Percentiles rank a stretch among this genome's conserved stretches.
Evolutionary conservation across 2,113 vertebrate genomes (phyloP).

Genomic region (Beaufortia kweichowensis): DNA sequence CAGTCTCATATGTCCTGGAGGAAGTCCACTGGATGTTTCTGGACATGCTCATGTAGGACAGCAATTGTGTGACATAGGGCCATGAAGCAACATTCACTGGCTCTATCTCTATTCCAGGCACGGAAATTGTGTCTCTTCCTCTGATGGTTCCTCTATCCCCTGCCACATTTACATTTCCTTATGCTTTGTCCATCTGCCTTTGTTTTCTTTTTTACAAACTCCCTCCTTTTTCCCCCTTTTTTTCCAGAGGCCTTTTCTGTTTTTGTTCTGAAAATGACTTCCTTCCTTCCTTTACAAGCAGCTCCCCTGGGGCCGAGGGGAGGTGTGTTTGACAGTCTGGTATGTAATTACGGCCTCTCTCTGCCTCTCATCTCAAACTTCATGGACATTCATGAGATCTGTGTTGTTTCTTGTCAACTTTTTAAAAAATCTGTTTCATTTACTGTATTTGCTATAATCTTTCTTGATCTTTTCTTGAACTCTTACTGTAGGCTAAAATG

Average conservation of each 20-base stretch:
- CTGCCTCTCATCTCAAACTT: conserved; percentile 30
- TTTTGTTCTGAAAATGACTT: conserved; percentile 62
- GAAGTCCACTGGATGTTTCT: not conserved
- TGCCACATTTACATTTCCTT: conserved; percentile 56
- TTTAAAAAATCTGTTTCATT: too few relatives aligned
- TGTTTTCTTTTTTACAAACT: conserved; percentile 17
- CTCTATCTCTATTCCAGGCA: conserved; percentile 42
- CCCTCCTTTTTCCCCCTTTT: conserved; percentile 13
- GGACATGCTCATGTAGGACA: conserved; percentile 6
- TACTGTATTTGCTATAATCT: not conserved
- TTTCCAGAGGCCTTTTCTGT: conserved; percentile 53
- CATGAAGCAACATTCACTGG: conserved; percentile 6
- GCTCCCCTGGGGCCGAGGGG: conserved; percentile 53
- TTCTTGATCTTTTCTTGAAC: not conserved
- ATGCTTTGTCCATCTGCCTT: conserved; percentile 50
- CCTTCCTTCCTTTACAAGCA: conserved; percentile 63
- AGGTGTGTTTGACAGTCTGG: conserved; percentile 50
- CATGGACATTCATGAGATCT: conserved; percentile 28
- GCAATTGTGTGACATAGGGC: conserved; percentile 40
- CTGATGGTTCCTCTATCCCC: conserved; percentile 32
- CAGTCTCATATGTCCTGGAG: not conserved
- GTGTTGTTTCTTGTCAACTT: not conserved
- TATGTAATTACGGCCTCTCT: conserved; percentile 51
- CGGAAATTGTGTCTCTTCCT: conserved; percentile 51
- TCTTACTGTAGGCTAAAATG: not conserved